phyloP scores from a whole-genome alignment of 53 echinoderm and acorn worm genomes.

The Astropecten irregularis region DNA sequence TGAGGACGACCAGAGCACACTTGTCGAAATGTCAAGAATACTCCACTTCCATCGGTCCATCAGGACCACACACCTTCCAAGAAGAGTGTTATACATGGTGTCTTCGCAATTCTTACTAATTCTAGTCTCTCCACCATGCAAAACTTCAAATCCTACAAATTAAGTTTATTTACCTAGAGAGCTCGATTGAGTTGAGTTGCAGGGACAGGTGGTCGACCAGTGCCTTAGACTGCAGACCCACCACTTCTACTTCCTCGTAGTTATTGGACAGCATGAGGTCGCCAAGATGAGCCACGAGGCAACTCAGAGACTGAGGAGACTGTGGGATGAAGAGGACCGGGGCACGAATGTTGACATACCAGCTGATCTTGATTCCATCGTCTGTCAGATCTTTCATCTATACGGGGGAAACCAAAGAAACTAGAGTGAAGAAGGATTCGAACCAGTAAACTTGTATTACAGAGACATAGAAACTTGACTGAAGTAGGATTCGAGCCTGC shows the following conservation, averaged over 20 bases:
- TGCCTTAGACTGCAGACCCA: slow-evolving; percentile 1
- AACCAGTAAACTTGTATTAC: not conserved
- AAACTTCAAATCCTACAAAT: no score
- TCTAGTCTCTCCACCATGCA: no score
- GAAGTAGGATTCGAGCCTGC: no score
- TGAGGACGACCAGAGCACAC: no score
- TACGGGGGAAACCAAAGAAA: not conserved
- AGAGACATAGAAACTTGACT: no score
- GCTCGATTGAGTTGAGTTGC: slow-evolving; percentile 74
- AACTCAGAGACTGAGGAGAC: slow-evolving; percentile 69
- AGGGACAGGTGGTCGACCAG: slow-evolving; percentile 74
- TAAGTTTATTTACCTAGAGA: slow-evolving; percentile 95
- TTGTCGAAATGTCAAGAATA: no score
- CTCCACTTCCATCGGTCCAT: no score
- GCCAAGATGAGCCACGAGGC: slow-evolving; percentile 88
- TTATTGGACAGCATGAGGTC: slow-evolving; percentile 78
- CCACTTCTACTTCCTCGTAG: slow-evolving; percentile 61
- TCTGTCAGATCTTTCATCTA: slow-evolving; percentile 87
- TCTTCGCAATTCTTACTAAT: no score
- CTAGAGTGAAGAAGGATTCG: not conserved
- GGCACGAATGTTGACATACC: slow-evolving; percentile 88
- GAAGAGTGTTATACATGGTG: no score
- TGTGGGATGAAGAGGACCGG: slow-evolving; percentile 87
- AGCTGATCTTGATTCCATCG: slow-evolving; percentile 71
- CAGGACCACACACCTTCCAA: no score